Evolutionary conservation across 2,113 vertebrate genomes (phyloP), one percentile per base, ranked within the genome.

Genomic region (Phalacrocorax carbo): DNA sequence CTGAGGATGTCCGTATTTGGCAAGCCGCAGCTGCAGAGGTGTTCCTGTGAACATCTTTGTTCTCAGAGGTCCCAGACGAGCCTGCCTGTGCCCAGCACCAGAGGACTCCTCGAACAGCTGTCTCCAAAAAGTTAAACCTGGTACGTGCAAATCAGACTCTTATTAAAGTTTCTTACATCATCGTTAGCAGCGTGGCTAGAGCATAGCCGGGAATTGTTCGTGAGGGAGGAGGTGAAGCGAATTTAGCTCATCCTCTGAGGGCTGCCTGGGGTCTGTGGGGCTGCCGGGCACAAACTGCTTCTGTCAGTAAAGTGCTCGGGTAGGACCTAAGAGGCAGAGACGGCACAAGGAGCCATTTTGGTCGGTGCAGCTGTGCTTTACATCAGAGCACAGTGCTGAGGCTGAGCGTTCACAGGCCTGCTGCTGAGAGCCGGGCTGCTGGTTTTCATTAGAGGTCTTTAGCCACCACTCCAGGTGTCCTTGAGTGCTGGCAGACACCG

Each of bases 131-230:
- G 60, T 83, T 77, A 91, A 95, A 83, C 54, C 64, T 55, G 27
- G 57, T 93, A 60, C 8, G 11, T 79, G 61, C 27, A 12, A 73
- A 83, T 93, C 73, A 88, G 65, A 38, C 46, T 84, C 86, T 83
- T 88, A 84, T 51, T 93, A 62, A 82, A 72, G 46, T 60, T 94
- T 62, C 77, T 95, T 82, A 85, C 70, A 55, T 96, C 86, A 91
- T 48, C 73, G 5, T n/a, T 55, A 90, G 77, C 61, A 15, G 23
- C 3, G 6, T 8, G 27, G 44, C 65, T 51, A 51, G 58, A 36
- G 38, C 69, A 23, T 17, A 30, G 77, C 38, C 0, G 16, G 54
- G 64, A 78, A 62, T 76, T 77, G 57, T 75, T 83, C 5, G 1
- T 44, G 66, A 85, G n/a, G 65, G 36, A 76, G 78, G 90, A 96